Conservation (phyloP, 2,113 vertebrate genomes). For the Gorsachius goisagi region DNA sequence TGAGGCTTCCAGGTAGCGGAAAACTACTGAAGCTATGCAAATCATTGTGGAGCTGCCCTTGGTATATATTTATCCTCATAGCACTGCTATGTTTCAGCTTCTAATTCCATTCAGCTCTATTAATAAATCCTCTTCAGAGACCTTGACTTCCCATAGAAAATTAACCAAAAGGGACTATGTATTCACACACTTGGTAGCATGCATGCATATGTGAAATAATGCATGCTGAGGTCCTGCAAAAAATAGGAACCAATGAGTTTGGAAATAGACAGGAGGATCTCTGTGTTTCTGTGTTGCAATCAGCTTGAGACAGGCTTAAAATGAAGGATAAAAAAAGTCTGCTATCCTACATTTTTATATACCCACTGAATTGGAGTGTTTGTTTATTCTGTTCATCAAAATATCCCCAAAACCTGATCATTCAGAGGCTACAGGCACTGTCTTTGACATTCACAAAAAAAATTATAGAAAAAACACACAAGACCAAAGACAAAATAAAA, state of each 20-base stretch:
- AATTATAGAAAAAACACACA: too few relatives aligned
- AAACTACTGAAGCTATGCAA: slow-evolving; percentile 1
- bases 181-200: neutral
- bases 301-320: neutral
- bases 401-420: neutral
- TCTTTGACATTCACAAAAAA: neutral
- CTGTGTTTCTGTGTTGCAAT: neutral
- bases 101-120: neutral
- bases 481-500: too few relatives aligned
- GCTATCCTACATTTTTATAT: neutral
- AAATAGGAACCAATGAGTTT: neutral
- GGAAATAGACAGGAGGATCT: neutral
- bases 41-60: neutral
- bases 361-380: neutral
- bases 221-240: neutral
- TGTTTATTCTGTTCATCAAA: neutral
- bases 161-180: neutral
- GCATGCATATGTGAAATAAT: neutral
- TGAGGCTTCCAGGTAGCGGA: neutral
- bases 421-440: neutral
- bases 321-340: neutral
- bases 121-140: neutral
- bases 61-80: neutral
- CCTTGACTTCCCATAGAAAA: neutral
- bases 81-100: neutral